Base-by-base conservation (phyloP, 1,140 invertebrate genomes). In the Rhagoletis zephyria region DNA sequence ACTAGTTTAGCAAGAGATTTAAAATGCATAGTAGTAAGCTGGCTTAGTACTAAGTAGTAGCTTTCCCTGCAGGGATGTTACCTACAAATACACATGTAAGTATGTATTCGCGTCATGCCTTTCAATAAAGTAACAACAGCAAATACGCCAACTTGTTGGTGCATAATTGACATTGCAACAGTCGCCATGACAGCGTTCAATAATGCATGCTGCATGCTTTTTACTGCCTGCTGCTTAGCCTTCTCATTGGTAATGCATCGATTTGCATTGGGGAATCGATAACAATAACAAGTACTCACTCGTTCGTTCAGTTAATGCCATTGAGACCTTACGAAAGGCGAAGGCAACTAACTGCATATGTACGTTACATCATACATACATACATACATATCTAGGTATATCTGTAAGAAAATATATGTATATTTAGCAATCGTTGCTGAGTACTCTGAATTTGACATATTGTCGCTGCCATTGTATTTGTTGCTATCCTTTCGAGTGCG, bases 261-360 rank as follows among this genome's bases (percentile, higher is more conserved):
- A 74, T 74, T 74, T 74, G 67, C 67, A 74, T 48, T 5, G 42
- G 67, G 40, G 67, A 74, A 74, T 74, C 67, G 4, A 74, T 74
- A 40, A 42, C 67, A 74, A 40, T 16, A 48, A 45, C 30, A 6
- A 42, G 67, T 56, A 56, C 51, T 56, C 51, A 5, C 51, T 56
- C 67, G 45, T 16, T 45, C 67, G 45, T 16, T 45, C 9, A n/a
- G 67, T 14, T 10, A 74, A 42, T 74, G 67, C 16, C 67, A 42
- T 42, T 6, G 42, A 74, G 16, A 74, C 67, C 67, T 48, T 48
- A 74, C 67, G 9, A 48, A 74, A 74, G 67, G 67, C 67, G 42
- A 74, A 74, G 67, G 40, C 40, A 74, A 45, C 67, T 74, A 65
- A 30, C 30, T 63, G 61, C 64, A 65, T 30, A 30, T 30, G 30